Evolutionary conservation across 2,113 vertebrate species (phyloP).

Genomic region (Brachypteracias leptosomus): DNA sequence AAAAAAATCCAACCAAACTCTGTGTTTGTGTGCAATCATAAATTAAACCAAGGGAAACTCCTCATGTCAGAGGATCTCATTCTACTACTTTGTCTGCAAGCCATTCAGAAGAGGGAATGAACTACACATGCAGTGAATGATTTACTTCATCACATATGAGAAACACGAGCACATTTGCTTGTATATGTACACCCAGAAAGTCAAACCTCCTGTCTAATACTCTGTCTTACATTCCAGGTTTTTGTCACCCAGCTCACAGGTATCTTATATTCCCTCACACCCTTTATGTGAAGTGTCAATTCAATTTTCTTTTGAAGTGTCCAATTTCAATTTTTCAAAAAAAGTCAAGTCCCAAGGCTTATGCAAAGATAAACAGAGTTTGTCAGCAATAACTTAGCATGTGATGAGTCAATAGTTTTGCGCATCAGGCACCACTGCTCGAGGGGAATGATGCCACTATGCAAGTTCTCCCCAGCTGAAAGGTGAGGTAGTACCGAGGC

Average conservation of each 20-base stretch:
- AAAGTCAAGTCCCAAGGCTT: background rate
- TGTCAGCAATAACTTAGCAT: background rate
- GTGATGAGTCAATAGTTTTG: accelerated
- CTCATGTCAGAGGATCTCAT: background rate
- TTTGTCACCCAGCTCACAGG: background rate
- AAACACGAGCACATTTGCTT: background rate
- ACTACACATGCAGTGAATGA: accelerated
- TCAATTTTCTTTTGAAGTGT: too few relatives aligned
- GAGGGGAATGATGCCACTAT: background rate
- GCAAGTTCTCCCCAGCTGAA: accelerated
- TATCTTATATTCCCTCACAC: too few relatives aligned
- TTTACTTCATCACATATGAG: accelerated
- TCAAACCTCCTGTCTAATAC: background rate
- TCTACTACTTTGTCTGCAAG: background rate
- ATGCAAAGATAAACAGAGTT: background rate
- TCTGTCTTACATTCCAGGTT: accelerated
- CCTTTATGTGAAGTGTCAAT: background rate
- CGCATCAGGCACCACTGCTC: background rate
- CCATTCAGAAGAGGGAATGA: background rate
- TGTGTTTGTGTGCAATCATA: background rate
- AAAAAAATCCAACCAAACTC: background rate
- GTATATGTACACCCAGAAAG: background rate
- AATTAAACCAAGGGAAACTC: background rate
- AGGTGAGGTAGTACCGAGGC: accelerated
- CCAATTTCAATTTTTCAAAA: background rate